phyloP scores from a whole-genome alignment of 2,888 invertebrate genomes.

The Noctua janthina region DNA sequence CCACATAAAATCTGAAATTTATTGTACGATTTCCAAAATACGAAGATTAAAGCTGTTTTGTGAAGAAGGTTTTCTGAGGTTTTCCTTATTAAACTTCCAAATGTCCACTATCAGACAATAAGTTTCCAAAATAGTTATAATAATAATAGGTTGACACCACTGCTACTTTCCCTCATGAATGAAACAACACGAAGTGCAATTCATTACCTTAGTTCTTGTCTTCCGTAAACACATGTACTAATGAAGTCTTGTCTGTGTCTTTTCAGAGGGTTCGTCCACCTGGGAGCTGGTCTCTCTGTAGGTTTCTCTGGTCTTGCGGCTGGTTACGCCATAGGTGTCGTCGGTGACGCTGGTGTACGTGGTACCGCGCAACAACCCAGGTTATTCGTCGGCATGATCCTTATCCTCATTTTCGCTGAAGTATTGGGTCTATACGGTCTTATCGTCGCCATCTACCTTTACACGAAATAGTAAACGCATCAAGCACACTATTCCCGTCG shows the following conservation, averaged over 20 bases:
- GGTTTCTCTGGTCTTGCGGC: slow-evolving; percentile 99
- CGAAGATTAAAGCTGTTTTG: too few species aligned
- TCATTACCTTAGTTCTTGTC: not conserved
- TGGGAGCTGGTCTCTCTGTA: slow-evolving; percentile 99
- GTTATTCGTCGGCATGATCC: slow-evolving; percentile 99
- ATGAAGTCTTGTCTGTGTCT: slow-evolving; percentile 58
- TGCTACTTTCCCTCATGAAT: not conserved
- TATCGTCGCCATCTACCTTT: slow-evolving; percentile 99
- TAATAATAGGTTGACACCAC: not conserved
- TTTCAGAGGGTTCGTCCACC: slow-evolving; percentile 98
- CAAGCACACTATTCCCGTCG: slow-evolving; percentile 81
- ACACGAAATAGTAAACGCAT: slow-evolving; percentile 94
- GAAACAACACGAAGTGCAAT: not conserved
- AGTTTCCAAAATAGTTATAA: not conserved
- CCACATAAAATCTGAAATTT: too few species aligned
- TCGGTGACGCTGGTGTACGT: slow-evolving; percentile 99
- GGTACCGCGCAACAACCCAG: slow-evolving; percentile 99
- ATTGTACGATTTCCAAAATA: too few species aligned
- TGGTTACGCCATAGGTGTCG: slow-evolving; percentile 99
- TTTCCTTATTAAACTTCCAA: too few species aligned
- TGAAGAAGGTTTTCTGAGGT: too few species aligned
- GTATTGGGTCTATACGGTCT: slow-evolving; percentile 99
- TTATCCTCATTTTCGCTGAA: slow-evolving; percentile 99
- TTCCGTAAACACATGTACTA: slow-evolving; percentile 15
- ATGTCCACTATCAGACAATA: too few species aligned